A percentile compares a stretch with the other conserved stretches of the same genome.
These are phyloP conservation scores for Tragelaphus scriptus DNA, from an alignment of 2,113 vertebrate genomes.

Conservation along the genomic window DNA sequence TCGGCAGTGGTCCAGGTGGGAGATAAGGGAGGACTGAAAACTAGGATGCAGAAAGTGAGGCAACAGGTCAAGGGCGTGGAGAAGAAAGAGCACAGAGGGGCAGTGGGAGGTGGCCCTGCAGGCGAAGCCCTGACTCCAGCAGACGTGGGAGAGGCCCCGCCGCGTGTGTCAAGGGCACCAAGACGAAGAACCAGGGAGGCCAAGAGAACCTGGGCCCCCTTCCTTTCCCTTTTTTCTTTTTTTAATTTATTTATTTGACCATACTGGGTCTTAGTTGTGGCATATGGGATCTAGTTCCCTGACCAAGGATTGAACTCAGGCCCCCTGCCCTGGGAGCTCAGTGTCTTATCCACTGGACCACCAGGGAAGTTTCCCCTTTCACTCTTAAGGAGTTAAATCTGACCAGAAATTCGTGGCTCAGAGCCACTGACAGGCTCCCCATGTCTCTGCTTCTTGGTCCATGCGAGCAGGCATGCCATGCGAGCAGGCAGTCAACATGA, in stretches of 20 bases:
- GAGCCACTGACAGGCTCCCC: background rate
- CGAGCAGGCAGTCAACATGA: accelerated
- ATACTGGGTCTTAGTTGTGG: background rate
- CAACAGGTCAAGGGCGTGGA: background rate
- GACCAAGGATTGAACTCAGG: background rate
- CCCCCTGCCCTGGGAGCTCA: background rate
- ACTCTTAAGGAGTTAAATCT: background rate
- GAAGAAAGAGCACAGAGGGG: background rate
- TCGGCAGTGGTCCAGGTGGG: background rate
- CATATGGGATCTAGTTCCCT: background rate
- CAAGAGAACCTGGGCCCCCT: background rate
- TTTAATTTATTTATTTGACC: background rate
- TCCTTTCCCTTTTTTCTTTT: background rate
- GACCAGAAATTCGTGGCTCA: background rate
- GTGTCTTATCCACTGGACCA: background rate
- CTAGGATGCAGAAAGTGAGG: background rate
- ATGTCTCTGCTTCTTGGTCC: background rate
- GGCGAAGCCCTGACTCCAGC: background rate
- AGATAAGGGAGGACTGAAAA: background rate
- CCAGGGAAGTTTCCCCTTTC: background rate
- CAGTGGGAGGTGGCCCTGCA: background rate
- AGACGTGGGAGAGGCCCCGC: accelerated
- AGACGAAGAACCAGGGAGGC: background rate
- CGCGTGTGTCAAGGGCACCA: background rate
- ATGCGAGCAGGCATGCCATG: accelerated